These are phyloP conservation scores for Noctilio leporinus DNA, from an alignment of 2,113 vertebrate genomes.

Conservation along the genomic window DNA sequence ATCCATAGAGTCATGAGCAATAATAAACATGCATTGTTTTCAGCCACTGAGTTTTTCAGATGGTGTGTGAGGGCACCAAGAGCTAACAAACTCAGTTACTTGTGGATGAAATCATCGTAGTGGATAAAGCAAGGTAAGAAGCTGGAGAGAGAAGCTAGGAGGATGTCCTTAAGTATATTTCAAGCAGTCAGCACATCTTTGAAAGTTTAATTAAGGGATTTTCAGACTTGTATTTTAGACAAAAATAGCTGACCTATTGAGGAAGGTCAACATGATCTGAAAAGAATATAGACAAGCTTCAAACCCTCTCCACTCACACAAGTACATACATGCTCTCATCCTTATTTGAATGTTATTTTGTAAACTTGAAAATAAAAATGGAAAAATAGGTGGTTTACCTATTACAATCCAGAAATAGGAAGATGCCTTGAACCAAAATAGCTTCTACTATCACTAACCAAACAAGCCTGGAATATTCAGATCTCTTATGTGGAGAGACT, in stretches of 20 bases:
- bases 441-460: neutral
- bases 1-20: neutral
- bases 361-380: neutral
- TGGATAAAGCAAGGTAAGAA: neutral
- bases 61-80: neutral
- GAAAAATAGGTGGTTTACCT: neutral
- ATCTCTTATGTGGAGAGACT: rapidly evolving
- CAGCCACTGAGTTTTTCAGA: neutral
- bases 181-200: neutral
- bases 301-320: neutral
- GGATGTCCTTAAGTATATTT: neutral
- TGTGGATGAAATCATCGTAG: neutral
- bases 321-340: neutral
- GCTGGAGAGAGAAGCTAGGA: neutral
- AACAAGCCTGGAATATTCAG: neutral
- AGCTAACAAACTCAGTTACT: neutral
- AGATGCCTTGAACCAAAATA: neutral
- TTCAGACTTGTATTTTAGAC: neutral
- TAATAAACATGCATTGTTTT: neutral
- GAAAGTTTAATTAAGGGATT: neutral
- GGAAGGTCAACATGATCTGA: neutral
- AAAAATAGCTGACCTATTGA: neutral
- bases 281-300: neutral
- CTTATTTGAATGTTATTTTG: neutral
- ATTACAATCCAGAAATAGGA: neutral